These are phyloP conservation scores for Sparus aurata DNA, from an alignment of 2,797 vertebrate genomes.

Conservation along the genomic window DNA sequence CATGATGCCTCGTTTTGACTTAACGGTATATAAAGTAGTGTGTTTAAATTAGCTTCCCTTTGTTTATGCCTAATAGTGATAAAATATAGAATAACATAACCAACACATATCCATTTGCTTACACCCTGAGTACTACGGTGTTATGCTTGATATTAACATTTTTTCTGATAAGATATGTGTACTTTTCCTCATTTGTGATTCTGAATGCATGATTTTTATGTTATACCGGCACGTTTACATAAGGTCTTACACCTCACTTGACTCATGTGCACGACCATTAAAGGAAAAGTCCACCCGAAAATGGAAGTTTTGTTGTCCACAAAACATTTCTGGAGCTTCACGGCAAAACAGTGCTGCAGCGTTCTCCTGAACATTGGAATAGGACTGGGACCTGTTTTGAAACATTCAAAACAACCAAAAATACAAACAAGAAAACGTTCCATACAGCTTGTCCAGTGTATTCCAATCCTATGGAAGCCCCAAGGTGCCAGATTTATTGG, in stretches of 20 bases:
- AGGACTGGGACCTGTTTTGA: too few species aligned
- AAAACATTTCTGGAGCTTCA: too few species aligned
- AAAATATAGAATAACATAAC: neutral
- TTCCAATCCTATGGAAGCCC: too few species aligned
- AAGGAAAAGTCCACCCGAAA: too few species aligned
- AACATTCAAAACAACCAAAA: too few species aligned
- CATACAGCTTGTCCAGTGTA: too few species aligned
- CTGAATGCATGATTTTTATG: neutral
- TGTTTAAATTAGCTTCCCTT: neutral
- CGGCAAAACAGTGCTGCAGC: too few species aligned
- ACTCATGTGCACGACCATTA: too few species aligned
- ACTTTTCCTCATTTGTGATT: neutral
- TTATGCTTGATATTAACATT: neutral
- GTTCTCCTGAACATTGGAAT: too few species aligned
- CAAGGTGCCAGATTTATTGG: too few species aligned
- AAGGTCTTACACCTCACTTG: neutral
- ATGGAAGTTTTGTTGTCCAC: too few species aligned
- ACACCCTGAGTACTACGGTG: neutral
- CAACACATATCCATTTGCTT: neutral
- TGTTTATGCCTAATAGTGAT: neutral
- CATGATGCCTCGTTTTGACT: neutral
- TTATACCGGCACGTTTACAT: neutral
- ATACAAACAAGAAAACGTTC: too few species aligned
- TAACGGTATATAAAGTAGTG: neutral
- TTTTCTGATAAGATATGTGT: neutral